These are phyloP conservation scores for Meloidogyne hapla DNA, from an alignment of 1,140 invertebrate species.

Conservation along the genomic window DNA sequence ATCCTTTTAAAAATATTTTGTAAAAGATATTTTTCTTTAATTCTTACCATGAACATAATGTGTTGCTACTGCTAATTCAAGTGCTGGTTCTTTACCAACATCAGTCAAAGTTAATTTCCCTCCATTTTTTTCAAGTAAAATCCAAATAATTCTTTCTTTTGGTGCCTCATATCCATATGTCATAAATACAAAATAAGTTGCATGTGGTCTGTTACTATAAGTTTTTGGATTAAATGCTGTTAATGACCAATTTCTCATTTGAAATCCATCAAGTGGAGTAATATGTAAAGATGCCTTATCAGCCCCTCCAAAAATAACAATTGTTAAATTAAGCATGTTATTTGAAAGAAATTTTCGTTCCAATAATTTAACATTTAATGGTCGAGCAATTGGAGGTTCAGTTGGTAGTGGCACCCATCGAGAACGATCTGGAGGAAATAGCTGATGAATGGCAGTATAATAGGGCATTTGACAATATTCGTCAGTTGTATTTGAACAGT, in stretches of 20 bases:
- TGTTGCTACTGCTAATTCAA: slow-evolving; percentile 62
- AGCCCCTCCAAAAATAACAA: slow-evolving; percentile 45
- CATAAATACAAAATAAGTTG: slow-evolving; percentile 62
- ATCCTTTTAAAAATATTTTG: slow-evolving; percentile 36
- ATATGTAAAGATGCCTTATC: slow-evolving; percentile 59
- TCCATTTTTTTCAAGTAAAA: slow-evolving; percentile 55
- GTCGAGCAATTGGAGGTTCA: slow-evolving; percentile 41
- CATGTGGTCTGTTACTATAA: slow-evolving; percentile 37
- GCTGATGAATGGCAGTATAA: slow-evolving; percentile 62
- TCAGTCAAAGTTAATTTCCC: slow-evolving; percentile 30
- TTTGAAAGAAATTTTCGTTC: slow-evolving; percentile 38
- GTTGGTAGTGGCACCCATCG: slow-evolving; percentile 60
- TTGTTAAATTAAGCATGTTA: slow-evolving; percentile 55
- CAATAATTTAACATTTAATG: slow-evolving; percentile 49
- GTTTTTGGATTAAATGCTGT: slow-evolving; percentile 47
- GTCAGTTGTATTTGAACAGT: slow-evolving; percentile 55
- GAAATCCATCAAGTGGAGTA: slow-evolving; percentile 57
- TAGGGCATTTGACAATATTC: slow-evolving; percentile 63
- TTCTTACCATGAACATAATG: slow-evolving; percentile 57
- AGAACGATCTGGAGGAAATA: slow-evolving; percentile 54
- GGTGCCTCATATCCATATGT: slow-evolving; percentile 58
- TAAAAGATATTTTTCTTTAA: neutral
- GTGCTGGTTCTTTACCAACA: slow-evolving; percentile 34
- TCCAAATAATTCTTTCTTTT: slow-evolving; percentile 52
- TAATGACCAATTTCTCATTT: slow-evolving; percentile 56